Evolutionary conservation across 2,113 vertebrate species (phyloP), one percentile per base, ranked within the genome.

Genomic region (Cyanistes caeruleus): DNA sequence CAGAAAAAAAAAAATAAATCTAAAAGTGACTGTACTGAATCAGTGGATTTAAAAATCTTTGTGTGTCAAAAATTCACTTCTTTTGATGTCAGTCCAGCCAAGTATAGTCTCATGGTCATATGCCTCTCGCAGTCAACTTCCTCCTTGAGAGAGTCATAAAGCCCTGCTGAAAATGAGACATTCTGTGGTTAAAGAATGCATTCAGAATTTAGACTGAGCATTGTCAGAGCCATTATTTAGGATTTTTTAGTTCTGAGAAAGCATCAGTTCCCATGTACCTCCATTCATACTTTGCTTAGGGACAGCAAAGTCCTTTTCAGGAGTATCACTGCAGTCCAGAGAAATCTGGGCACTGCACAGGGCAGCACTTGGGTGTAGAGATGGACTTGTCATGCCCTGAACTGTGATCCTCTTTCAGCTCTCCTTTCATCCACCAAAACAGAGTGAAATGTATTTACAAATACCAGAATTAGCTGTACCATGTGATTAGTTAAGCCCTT

Each of bases 51-150:
- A 33, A 67, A 95, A 87, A 69, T 41, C 20, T 59, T 31, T 60
- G 15, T 43, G 30, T 74, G 43, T 28, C 62, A 51, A 85, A 88
- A 93, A 91, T 39, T 59, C 22, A 63, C 19, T 94, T 79, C 56
- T 87, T 94, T 85, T 96, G 92, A 96, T 88, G 59, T 87, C 62
- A 74, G 65, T 67, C 72, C 89, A 94, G 68, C 46, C 82, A 88
- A 91, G 63, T 63, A 58, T 6, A 56, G 51, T 63, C 46, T 95
- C 90, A 86, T 80, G 87, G 79, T 95, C 90, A 90, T 67, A 51
- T 77, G 92, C 49, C 8, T 75, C 72, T 88, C 78, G 73, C 67
- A 86, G 69, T 94, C 83, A 69, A 56, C 72, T 93, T 96, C 85
- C 90, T 90, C 39, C 85, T 86, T 63, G 63, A 56, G 11, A 27